Percentiles rank a stretch among this genome's conserved stretches.
Conservation (phyloP, 2,888 invertebrate genomes). For the Microctonus brassicae region DNA sequence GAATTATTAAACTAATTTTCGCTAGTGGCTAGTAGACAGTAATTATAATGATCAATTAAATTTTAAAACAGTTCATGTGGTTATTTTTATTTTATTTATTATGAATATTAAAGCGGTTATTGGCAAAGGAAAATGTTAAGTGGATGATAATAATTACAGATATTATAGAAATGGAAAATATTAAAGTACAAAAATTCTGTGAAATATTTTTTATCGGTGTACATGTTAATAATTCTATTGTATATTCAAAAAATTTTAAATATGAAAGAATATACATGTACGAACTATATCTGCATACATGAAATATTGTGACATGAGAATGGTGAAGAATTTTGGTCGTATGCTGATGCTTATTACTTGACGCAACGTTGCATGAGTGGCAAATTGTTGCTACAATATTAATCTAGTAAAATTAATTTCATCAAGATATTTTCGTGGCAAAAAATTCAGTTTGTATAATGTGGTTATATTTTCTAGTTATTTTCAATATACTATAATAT, state of each 20-base stretch:
- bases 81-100: too few relatives aligned
- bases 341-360: slow-evolving; percentile 45
- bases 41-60: neutral
- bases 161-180: too few relatives aligned
- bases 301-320: neutral
- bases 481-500: neutral
- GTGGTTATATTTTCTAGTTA: slow-evolving; percentile 4
- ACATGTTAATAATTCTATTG: too few relatives aligned
- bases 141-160: too few relatives aligned
- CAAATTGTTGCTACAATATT: slow-evolving; percentile 28
- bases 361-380: slow-evolving; percentile 48
- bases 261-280: neutral
- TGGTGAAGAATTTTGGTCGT: neutral
- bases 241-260: neutral
- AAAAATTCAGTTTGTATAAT: slow-evolving; percentile 21
- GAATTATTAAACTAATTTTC: slow-evolving; percentile 20
- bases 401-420: slow-evolving; percentile 33
- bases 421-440: neutral
- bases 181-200: too few relatives aligned
- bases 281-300: too few relatives aligned
- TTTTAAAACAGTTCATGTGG: neutral
- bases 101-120: too few relatives aligned
- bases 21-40: neutral
- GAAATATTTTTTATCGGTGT: too few relatives aligned
- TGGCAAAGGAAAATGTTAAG: too few relatives aligned